A percentile compares a stretch with the other conserved stretches of the same genome.
Conservation (phyloP, 1,140 invertebrate species). For the Anoplophora glabripennis region DNA sequence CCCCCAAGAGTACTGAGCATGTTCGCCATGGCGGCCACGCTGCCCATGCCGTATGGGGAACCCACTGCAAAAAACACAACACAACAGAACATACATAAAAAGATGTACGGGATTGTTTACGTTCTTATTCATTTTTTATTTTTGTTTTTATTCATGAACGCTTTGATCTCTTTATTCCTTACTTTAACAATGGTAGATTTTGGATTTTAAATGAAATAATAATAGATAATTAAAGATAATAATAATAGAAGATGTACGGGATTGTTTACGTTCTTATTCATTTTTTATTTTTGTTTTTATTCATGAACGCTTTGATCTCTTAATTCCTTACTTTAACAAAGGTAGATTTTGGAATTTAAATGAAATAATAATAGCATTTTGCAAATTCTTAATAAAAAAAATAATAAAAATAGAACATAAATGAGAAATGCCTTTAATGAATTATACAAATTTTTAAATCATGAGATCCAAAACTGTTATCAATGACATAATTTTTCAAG, state of each 20-base stretch:
- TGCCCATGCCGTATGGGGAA: constrained; percentile 44
- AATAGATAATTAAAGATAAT: too few species aligned
- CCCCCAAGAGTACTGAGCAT: constrained; percentile 45
- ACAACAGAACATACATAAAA: background rate
- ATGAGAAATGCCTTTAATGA: too few species aligned
- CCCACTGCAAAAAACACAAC: constrained; percentile 36
- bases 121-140: too few species aligned
- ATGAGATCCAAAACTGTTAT: too few species aligned
- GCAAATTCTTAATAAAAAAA: too few species aligned
- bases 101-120: background rate
- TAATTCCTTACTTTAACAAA: background rate
- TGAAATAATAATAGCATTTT: too few species aligned
- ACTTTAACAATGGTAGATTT: too few species aligned
- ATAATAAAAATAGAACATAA: too few species aligned
- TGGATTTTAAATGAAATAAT: too few species aligned
- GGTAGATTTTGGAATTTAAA: too few species aligned
- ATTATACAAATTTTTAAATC: too few species aligned
- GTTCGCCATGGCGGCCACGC: constrained; percentile 46
- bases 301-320: background rate
- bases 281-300: background rate
- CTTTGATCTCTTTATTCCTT: background rate
- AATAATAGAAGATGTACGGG: background rate
- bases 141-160: background rate
- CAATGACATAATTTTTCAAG: too few species aligned
- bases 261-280: background rate